Evolutionary conservation across 2,113 vertebrate species (phyloP), one percentile per base, ranked within the genome.

Genomic region (Sinocyclocheilus grahami): DNA sequence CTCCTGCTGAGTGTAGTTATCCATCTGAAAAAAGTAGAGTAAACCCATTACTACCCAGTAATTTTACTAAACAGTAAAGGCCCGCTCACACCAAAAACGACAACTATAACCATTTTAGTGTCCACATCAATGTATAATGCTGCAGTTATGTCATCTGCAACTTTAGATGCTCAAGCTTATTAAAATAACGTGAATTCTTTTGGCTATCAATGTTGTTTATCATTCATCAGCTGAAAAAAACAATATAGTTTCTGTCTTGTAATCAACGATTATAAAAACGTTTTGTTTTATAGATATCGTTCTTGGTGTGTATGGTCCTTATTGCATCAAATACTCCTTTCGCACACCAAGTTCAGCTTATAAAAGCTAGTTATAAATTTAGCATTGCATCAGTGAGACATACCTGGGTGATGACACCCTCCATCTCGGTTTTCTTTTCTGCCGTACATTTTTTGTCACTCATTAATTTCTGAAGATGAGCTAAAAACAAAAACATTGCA

Each of bases 391-490:
- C 3, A 53, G 53, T 27, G 3, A 0, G 6, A 82, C 58, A 58
- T 30, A 99, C 98, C 96, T 97, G 97, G 0, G 96, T 97, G 88
- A 97, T 90, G 87, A 98, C 97, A 0, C 94, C 94, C 65, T 99
- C 97, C 98, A 99, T 99, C 92, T 98, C 97, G 33, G 94, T 90
- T 86, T 97, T 99, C 91, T 97, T 99, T 89, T 98, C 97, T 24
- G 94, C 95, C 0, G 96, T 48, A 87, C 97, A 99, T 87, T 99
- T 99, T 94, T 99, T 99, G 90, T 99, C 98, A 67, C 97, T 96
- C 97, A 98, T 98, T 87, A 99, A 87, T 88, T 99, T 99, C 93
- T 99, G 97, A 84, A 99, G 95, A 86, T 99, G 97, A 89, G 97
- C 98, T 99, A 27, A 24, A n/a, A 71, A 30, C 11, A 42, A 78